A percentile compares a stretch with the other conserved stretches of the same genome.
phyloP scores from a whole-genome alignment of 1,140 invertebrate species.

The Paralvinella palmiformis region DNA sequence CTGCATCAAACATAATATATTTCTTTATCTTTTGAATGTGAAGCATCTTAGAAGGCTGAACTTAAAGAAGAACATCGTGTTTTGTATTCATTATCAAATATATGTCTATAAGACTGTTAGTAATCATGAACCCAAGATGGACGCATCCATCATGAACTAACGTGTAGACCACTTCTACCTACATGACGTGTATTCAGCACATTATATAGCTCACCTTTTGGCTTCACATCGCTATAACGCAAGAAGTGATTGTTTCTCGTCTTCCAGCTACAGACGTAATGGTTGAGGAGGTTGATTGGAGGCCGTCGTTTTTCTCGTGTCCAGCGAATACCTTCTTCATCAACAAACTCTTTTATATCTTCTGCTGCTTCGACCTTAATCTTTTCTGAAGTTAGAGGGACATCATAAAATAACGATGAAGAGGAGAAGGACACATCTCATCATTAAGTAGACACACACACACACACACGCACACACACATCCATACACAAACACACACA shows the following conservation, averaged over 20 bases:
- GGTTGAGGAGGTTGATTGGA: conserved; percentile 49
- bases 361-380: neutral
- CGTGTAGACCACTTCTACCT: too few species aligned
- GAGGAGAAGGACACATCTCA: neutral
- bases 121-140: too few species aligned
- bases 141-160: too few species aligned
- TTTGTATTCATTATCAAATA: too few species aligned
- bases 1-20: too few species aligned
- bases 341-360: conserved; percentile 33
- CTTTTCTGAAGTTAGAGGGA: neutral
- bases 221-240: conserved; percentile 78
- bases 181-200: too few species aligned
- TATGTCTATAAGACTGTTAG: too few species aligned
- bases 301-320: conserved; percentile 42
- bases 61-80: too few species aligned
- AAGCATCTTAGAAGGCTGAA: too few species aligned
- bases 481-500: neutral
- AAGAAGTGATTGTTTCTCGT: conserved; percentile 73
- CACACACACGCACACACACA: neutral
- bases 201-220: conserved; percentile 56
- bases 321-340: conserved; percentile 48
- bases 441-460: neutral
- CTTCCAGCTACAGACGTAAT: conserved; percentile 57
- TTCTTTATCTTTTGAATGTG: too few species aligned
- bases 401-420: neutral